Base-by-base conservation (phyloP, 2,113 vertebrate genomes). In the Lycaon pictus region DNA sequence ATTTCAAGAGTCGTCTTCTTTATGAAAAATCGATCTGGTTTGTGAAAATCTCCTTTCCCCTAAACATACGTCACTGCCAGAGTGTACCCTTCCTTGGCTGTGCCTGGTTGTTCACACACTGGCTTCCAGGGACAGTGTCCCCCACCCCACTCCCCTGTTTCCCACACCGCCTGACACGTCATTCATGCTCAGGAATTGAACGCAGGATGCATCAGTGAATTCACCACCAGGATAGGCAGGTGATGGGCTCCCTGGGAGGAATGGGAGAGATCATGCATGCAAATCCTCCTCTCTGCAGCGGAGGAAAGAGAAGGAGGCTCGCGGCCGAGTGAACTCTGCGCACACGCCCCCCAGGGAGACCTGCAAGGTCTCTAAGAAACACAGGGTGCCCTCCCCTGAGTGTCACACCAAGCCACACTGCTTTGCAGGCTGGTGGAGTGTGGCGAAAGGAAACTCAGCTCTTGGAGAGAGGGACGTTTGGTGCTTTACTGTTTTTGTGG, bases 401-500 rank as follows among this genome's bases (percentile, higher is more conserved):
- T 65, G 83, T 93, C 56, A 2, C 15, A 8, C 1, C 1, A 23
- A 25, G 22, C 19, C 43, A 35, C 15, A 0, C 56, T 65, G 32
- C 58, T 83, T 60, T 89, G n/a, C 1, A 19, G 35, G 25, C 32
- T 32, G 37, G 13, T 19, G 53, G 23, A 23, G 56, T 3, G 32
- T 25, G 7, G 51, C 27, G 71, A 67, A 88, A 88, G 69, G 82
- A 69, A 84, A 91, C 22, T 8, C 2, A 37, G 58, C 74, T 43
- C 9, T 72, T 4, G n/a, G 63, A 87, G 22, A 95, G 74, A 77
- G 43, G 85, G 53, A 27, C 51, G 71, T 17, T 74, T 67, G 23
- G 25, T 58, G 53, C 58, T 90, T 71, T 96, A 87, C 81, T 79
- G 86, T 58, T 93, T 97, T 76, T 63, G 97, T 82, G 89, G 89